Evolutionary conservation across 2,797 vertebrate genomes (phyloP).

Genomic region (Astyanax mexicanus): DNA sequence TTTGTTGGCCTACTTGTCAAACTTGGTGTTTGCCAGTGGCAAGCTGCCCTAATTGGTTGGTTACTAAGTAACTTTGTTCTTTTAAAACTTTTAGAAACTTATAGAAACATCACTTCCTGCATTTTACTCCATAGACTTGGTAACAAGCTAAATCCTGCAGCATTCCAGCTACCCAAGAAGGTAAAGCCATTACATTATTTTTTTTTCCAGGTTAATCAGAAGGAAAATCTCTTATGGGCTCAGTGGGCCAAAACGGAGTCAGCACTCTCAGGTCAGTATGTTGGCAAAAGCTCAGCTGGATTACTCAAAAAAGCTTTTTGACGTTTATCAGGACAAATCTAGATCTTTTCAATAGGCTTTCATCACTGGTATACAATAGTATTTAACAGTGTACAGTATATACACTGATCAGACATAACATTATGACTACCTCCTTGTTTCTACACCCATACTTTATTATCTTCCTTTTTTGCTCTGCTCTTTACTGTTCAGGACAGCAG

Average conservation of each 20-base stretch:
- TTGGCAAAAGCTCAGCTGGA: conserved; percentile 35
- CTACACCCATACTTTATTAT: no score
- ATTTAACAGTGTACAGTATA: no score
- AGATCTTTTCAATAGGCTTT: conserved; percentile 4
- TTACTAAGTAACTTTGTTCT: conserved; percentile 9
- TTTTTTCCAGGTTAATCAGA: conserved; percentile 31
- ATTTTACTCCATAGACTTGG: conserved; percentile 2
- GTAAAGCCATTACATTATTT: neutral
- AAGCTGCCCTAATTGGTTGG: conserved; percentile 6
- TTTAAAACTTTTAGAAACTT: no score
- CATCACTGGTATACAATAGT: no score
- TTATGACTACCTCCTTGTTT: no score
- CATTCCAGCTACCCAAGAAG: conserved; percentile 6
- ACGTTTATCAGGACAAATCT: conserved; percentile 2
- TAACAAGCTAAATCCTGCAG: conserved; percentile 7
- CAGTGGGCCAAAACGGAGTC: conserved; percentile 31
- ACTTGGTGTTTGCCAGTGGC: conserved; percentile 66
- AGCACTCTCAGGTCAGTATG: conserved; percentile 18
- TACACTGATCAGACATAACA: no score
- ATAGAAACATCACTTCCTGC: neutral
- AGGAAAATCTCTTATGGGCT: conserved; percentile 24
- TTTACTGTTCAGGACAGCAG: no score
- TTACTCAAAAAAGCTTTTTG: conserved; percentile 34
- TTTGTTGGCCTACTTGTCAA: conserved; percentile 71
- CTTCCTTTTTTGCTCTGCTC: no score